Percentiles rank a stretch among this genome's conserved stretches.
phyloP scores from a whole-genome alignment of 2,888 invertebrate species.

The Drosophila mimetica region DNA sequence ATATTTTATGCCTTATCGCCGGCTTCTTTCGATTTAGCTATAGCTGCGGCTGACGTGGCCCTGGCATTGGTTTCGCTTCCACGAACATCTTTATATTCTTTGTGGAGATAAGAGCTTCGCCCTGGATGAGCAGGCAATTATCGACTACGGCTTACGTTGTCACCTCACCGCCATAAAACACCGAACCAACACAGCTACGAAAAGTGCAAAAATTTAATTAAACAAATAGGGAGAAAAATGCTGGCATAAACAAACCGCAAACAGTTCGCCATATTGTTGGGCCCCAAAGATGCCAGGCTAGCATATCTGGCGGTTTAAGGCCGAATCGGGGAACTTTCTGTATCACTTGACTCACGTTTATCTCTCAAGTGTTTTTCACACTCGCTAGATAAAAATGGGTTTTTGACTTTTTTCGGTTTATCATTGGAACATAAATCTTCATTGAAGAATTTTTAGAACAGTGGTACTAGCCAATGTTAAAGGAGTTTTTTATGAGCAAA shows the following conservation, averaged over 20 bases:
- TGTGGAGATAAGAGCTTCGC: constrained; percentile 53
- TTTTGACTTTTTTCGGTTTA: constrained; percentile 2
- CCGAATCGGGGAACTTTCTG: constrained; percentile 11
- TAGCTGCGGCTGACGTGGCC: constrained; percentile 67
- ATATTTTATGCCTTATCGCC: constrained; percentile 54
- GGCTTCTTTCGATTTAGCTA: constrained; percentile 32
- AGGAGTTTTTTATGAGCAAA: too few relatives aligned
- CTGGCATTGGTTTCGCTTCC: constrained; percentile 19
- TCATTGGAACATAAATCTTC: constrained; percentile 4
- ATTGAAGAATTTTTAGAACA: constrained; percentile 3
- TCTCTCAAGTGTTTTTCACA: constrained; percentile 32
- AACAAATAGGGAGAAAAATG: constrained; percentile 44
- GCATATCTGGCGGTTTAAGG: constrained; percentile 28
- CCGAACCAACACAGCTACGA: neutral
- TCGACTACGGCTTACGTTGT: constrained; percentile 46
- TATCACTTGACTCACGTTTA: constrained; percentile 23
- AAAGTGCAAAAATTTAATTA: constrained; percentile 31
- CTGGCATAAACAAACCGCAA: constrained; percentile 55
- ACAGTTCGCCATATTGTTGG: constrained; percentile 55
- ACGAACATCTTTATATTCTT: neutral
- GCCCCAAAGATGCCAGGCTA: constrained; percentile 18
- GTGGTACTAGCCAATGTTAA: neutral
- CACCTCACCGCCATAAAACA: constrained; percentile 19
- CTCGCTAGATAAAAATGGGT: constrained; percentile 11
- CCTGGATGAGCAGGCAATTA: constrained; percentile 38